These are phyloP conservation scores for Parnassius smintheus DNA, from an alignment of 2,888 invertebrate species.

Conservation along the genomic window DNA sequence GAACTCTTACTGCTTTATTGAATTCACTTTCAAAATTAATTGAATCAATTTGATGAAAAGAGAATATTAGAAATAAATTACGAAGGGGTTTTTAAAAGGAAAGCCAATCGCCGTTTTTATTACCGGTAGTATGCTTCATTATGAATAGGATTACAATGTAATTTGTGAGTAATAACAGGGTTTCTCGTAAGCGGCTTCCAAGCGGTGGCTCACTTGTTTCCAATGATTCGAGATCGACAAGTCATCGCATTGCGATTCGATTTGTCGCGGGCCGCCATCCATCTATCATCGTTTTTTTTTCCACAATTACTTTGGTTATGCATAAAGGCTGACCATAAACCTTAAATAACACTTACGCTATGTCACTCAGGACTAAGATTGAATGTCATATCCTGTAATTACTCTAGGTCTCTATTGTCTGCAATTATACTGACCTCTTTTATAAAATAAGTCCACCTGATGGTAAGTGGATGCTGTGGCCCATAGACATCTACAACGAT, in stretches of 20 bases:
- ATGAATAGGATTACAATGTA: slow-evolving; percentile 25
- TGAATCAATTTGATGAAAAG: neutral
- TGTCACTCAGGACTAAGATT: too few relatives aligned
- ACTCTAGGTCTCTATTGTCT: too few relatives aligned
- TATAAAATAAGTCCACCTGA: too few relatives aligned
- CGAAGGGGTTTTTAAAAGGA: slow-evolving; percentile 5
- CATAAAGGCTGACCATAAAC: slow-evolving; percentile 14
- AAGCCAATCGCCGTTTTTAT: slow-evolving; percentile 19
- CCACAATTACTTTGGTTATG: slow-evolving; percentile 2
- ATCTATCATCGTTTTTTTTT: slow-evolving; percentile 38
- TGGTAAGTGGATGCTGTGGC: too few relatives aligned
- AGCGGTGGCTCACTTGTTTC: slow-evolving; percentile 33
- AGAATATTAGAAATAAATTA: slow-evolving; percentile 1
- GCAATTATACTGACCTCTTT: neutral
- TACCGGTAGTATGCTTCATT: slow-evolving; percentile 16
- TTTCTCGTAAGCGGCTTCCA: slow-evolving; percentile 33
- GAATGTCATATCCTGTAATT: too few relatives aligned
- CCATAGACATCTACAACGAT: too few relatives aligned
- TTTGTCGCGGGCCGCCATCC: slow-evolving; percentile 55
- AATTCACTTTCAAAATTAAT: neutral
- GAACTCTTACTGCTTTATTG: too few relatives aligned
- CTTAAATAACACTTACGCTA: neutral
- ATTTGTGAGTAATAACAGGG: slow-evolving; percentile 22
- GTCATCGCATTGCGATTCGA: slow-evolving; percentile 56
- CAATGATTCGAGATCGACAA: slow-evolving; percentile 47